Base-by-base conservation (phyloP, 1,140 invertebrate genomes). In the Drosophila trapezifrons region DNA sequence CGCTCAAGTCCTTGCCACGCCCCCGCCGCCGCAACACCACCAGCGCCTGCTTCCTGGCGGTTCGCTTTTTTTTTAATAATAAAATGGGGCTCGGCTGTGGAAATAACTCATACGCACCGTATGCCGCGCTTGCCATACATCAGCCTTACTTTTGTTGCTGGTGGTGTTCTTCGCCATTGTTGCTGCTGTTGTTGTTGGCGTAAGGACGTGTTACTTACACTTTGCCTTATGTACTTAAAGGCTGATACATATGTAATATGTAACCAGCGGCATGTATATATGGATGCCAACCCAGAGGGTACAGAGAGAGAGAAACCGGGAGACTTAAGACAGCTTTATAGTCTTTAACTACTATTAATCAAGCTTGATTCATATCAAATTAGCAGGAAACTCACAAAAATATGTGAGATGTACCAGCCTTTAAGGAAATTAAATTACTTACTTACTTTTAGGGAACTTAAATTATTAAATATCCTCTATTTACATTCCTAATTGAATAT, bases 81-180 rank as follows among this genome's bases (percentile, higher is more conserved):
- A 87, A 87, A 87, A 83, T 76, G 80, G 66, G 66, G 76, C 80
- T 73, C 60, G 63, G 57, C 64, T 72, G 76, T 89, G 84, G 84
- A 87, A 87, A 87, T 87, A 87, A 87, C 83, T 87, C 83, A 87
- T 87, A 87, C 83, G 83, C 83, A 86, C 83, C 83, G 83, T 87
- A 87, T 89, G 83, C 84, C 76, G 76, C 76, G 80, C 57, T 83
- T 62, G 64, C 83, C 84, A 74, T 89, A 87, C 84, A 87, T 87
- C 83, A 87, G 80, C 80, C 56, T 7, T 25, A 25, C 35, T 74
- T 74, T 32, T 47, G 71, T 59, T 76, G 54, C 42, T 72, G 66
- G 49, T 52, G 78, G 40, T 40, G 58, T 37, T 54, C 35, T 20
- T 51, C 25, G 45, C 51, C 69, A 67, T 72, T 73, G 62, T 49